A percentile compares a stretch with the other conserved stretches of the same genome.
Evolutionary conservation across 2,797 vertebrate species (phyloP).

Genomic region (Scomberomorus guttatus): DNA sequence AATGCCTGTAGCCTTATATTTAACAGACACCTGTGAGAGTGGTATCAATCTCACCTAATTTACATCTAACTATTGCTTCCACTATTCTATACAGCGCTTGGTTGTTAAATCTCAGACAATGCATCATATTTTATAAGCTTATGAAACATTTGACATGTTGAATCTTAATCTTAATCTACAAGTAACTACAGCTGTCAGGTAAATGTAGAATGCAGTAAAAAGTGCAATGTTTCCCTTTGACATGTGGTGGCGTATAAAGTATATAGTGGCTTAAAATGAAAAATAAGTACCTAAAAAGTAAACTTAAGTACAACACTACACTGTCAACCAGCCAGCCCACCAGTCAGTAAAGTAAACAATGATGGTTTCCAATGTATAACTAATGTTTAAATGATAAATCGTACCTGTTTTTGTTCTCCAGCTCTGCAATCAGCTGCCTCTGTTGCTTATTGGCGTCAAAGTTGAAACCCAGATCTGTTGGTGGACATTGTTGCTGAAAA

Average conservation of each 20-base stretch:
- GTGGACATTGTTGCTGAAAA: slow-evolving; percentile 91
- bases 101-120: not conserved
- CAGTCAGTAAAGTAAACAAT: not conserved
- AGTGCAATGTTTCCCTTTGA: not conserved
- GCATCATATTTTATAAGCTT: not conserved
- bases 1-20: too few species aligned
- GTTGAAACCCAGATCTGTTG: slow-evolving; percentile 92
- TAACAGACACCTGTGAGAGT: too few species aligned
- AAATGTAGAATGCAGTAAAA: not conserved
- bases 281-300: not conserved
- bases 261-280: not conserved
- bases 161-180: not conserved
- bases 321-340: not conserved
- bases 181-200: not conserved
- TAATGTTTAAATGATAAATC: not conserved
- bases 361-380: not conserved
- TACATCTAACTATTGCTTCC: not conserved
- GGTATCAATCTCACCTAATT: too few species aligned
- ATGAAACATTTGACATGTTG: not conserved
- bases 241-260: not conserved
- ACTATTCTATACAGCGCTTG: not conserved
- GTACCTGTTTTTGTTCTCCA: slow-evolving; percentile 98
- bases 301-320: not conserved
- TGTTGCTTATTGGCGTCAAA: slow-evolving; percentile 98
- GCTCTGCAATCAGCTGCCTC: slow-evolving; percentile 95